phyloP scores from a whole-genome alignment of 2,888 invertebrate species.

The Drosophila stalkeri region DNA sequence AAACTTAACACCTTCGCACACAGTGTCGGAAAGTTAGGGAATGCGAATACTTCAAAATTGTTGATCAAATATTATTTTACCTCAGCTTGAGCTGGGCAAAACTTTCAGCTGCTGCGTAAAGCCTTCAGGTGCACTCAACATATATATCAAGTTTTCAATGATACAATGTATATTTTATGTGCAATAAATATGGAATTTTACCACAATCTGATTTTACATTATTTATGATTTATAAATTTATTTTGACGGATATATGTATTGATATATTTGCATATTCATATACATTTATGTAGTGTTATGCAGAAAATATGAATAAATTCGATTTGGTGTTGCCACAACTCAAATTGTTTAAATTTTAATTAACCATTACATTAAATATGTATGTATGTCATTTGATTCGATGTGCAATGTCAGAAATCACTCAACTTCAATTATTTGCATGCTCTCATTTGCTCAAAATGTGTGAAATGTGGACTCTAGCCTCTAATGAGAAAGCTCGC shows the following conservation, averaged over 20 bases:
- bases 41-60: background rate
- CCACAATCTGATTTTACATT: background rate
- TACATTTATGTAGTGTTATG: background rate
- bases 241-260: background rate
- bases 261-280: background rate
- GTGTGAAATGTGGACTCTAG: background rate
- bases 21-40: background rate
- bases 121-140: background rate
- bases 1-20: conserved; percentile 3
- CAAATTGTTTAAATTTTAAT: conserved; percentile 1
- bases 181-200: background rate
- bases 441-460: too few species aligned
- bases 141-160: background rate
- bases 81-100: background rate
- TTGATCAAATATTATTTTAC: conserved; percentile 10
- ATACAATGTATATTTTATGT: background rate
- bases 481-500: background rate
- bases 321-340: background rate
- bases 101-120: background rate
- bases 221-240: background rate
- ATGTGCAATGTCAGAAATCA: background rate
- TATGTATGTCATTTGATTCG: background rate
- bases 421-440: background rate
- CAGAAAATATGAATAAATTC: background rate
- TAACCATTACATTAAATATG: background rate